Conservation (phyloP, 2,888 invertebrate genomes). For the Caenorhabditis sp. region DNA sequence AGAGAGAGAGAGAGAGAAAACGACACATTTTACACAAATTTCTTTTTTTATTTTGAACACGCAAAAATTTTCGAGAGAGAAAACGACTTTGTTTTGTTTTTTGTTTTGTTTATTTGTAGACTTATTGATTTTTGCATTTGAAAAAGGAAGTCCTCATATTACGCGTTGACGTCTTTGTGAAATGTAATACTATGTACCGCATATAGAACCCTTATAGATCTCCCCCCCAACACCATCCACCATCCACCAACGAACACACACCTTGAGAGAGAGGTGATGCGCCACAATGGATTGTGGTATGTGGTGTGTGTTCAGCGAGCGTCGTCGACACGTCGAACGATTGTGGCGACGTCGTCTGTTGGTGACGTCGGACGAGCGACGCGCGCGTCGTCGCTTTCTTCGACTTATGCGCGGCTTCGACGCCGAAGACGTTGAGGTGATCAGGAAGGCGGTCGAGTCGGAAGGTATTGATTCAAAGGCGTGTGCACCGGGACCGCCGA, state of each 20-base stretch:
- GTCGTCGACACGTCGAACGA: slow-evolving; percentile 66
- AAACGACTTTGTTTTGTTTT: too few species aligned
- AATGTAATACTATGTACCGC: too few species aligned
- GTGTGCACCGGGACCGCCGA: slow-evolving; percentile 70
- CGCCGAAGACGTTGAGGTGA: slow-evolving; percentile 69
- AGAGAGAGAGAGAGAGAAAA: too few species aligned
- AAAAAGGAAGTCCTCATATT: too few species aligned
- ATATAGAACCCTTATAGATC: too few species aligned
- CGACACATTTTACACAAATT: too few species aligned
- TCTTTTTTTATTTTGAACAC: too few species aligned
- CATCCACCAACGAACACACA: background rate
- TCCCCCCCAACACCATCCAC: background rate
- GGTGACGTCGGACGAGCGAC: slow-evolving; percentile 66
- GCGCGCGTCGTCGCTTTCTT: slow-evolving; percentile 66
- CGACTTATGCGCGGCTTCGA: slow-evolving; percentile 70
- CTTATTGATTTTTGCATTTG: too few species aligned
- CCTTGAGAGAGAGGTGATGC: slow-evolving; percentile 24
- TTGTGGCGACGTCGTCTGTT: slow-evolving; percentile 58
- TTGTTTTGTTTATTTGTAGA: too few species aligned
- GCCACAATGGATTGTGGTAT: slow-evolving; percentile 66
- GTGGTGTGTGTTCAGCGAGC: slow-evolving; percentile 66
- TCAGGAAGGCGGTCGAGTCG: slow-evolving; percentile 62
- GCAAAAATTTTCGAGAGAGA: too few species aligned
- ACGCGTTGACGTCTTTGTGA: too few species aligned
- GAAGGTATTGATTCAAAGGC: slow-evolving; percentile 60